Conservation (phyloP, 2,113 vertebrate species). For the Galeopterus variegatus region DNA sequence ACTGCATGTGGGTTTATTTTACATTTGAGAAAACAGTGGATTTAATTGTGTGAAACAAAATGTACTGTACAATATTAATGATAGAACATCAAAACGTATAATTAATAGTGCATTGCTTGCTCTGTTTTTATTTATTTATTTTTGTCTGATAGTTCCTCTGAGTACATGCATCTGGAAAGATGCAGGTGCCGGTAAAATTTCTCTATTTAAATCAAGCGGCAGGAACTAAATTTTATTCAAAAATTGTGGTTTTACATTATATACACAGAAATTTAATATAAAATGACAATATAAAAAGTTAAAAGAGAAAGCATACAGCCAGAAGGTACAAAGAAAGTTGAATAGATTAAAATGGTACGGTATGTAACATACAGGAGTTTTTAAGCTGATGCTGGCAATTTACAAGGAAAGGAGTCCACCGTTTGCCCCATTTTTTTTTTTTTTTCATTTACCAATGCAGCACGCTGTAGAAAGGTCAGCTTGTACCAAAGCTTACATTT, state of each 20-base stretch:
- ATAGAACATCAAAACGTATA: conserved; percentile 97
- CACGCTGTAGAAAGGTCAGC: conserved; percentile 93
- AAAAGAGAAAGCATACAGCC: conserved; percentile 98
- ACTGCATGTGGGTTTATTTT: conserved; percentile 99
- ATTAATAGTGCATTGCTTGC: conserved; percentile 95
- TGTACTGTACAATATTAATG: conserved; percentile 97
- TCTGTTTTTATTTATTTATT: conserved; percentile 91
- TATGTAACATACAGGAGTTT: conserved; percentile 94
- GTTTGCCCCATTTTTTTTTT: conserved; percentile 90
- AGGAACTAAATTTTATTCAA: conserved; percentile 96
- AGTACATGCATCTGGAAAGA: conserved; percentile 95
- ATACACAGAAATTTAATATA: conserved; percentile 99
- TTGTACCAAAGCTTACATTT: conserved; percentile 98
- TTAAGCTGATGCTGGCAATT: conserved; percentile 96
- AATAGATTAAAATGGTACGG: conserved; percentile 97
- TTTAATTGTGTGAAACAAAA: conserved; percentile 95
- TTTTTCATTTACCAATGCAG: conserved; percentile 92
- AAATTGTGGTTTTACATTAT: conserved; percentile 97
- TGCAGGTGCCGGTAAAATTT: conserved; percentile 93
- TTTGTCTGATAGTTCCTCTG: conserved; percentile 93
- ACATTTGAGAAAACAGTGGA: conserved; percentile 98
- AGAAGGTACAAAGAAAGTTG: conserved; percentile 98
- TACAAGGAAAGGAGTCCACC: conserved; percentile 93
- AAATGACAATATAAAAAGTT: conserved; percentile 99
- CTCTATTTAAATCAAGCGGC: conserved; percentile 96